Evolutionary conservation across 2,888 invertebrate genomes (phyloP), one percentile per base, ranked within the genome.

Genomic region (Helobdella robusta): DNA sequence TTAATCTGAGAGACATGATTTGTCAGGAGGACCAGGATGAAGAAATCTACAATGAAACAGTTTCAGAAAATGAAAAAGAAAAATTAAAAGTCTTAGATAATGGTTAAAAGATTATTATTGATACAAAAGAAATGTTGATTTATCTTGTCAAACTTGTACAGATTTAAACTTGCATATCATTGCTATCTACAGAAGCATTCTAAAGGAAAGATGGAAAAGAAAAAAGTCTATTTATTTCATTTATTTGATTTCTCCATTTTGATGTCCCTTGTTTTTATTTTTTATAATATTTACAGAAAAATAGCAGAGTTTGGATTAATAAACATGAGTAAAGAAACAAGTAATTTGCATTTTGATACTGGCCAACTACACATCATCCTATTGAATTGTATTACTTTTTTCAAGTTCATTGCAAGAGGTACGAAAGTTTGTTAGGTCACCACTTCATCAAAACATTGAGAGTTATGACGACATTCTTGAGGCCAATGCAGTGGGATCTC

Each of bases 131-230:
- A n/a, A n/a, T n/a, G n/a, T n/a, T n/a, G n/a, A n/a, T n/a, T n/a
- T n/a, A n/a, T n/a, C n/a, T n/a, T n/a, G n/a, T n/a, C n/a, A n/a
- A n/a, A n/a, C n/a, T n/a, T n/a, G n/a, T n/a, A n/a, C n/a, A n/a
- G n/a, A n/a, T n/a, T n/a, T n/a, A n/a, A n/a, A n/a, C n/a, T n/a
- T n/a, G n/a, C n/a, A n/a, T 40, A n/a, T 40, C 11, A 40, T n/a
- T 11, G 44, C 11, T 40, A n/a, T 40, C 11, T 40, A 40, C n/a
- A 11, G 44, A 11, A 40, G n/a, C 44, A n/a, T 40, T 40, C n/a
- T 40, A n/a, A 40, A 40, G 44, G 44, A 40, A n/a, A 40, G 44
- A n/a, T 40, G 44, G 44, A 40, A n/a, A 40, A 15, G 44, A n/a
- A 40, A 40, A 40, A 40, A 40, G 44, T 40, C 11, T 15, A n/a